Conservation (phyloP, 2,113 vertebrate species). For the Puffinus mauretanicus region DNA sequence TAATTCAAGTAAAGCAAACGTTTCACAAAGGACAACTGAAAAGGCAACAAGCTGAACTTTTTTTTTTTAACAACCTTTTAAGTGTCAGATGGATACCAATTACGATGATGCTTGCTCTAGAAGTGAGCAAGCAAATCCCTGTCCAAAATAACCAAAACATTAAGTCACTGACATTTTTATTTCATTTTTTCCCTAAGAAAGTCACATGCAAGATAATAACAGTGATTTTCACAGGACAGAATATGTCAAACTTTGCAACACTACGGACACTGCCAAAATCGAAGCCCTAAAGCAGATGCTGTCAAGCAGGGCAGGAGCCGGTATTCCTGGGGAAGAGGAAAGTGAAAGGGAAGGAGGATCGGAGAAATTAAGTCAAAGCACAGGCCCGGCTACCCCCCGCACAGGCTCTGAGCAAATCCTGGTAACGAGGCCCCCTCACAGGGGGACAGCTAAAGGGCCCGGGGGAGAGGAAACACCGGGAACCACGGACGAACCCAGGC, state of each 20-base stretch:
- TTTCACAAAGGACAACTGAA: background rate
- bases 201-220: fast-evolving
- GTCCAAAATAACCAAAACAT: background rate
- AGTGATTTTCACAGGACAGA: background rate
- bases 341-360: background rate
- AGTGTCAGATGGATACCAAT: background rate
- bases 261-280: fast-evolving
- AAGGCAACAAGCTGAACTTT: background rate
- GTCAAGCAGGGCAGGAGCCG: background rate
- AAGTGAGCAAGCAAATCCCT: background rate
- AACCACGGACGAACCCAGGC: too few species aligned
- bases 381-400: background rate
- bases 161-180: background rate
- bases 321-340: background rate
- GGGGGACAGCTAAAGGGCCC: too few species aligned
- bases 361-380: background rate
- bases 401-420: fast-evolving
- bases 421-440: background rate
- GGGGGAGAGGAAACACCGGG: too few species aligned
- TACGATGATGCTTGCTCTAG: background rate
- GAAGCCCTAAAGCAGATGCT: background rate
- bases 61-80: background rate
- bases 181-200: background rate
- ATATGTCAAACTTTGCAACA: background rate
- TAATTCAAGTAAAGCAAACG: background rate